phyloP scores from a whole-genome alignment of 1,140 invertebrate species.

The Drosophila truncata region DNA sequence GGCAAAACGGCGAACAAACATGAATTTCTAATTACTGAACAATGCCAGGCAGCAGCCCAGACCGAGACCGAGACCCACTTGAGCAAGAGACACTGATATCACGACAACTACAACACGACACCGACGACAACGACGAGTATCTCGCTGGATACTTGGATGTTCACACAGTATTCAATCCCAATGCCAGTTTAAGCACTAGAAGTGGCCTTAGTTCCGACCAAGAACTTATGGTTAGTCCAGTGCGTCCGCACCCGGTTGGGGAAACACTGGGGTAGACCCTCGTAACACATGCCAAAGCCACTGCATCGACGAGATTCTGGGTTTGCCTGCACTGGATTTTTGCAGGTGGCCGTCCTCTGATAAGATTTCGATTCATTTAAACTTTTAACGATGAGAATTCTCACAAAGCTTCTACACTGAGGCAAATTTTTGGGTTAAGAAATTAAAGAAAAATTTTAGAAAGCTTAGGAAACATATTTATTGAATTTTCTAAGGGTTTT shows the following conservation, averaged over 20 bases:
- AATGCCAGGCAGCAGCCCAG: constrained; percentile 23
- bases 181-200: constrained; percentile 17
- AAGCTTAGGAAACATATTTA: not conserved
- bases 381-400: constrained; percentile 34
- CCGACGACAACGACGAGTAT: constrained; percentile 13
- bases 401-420: constrained; percentile 1
- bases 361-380: constrained; percentile 64
- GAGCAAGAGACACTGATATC: constrained; percentile 2
- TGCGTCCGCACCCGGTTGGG: not conserved
- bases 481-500: not conserved
- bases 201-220: constrained; percentile 16
- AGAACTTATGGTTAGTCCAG: constrained; percentile 10
- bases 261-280: not conserved
- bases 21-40: constrained; percentile 58
- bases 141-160: constrained; percentile 22
- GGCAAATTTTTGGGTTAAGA: not conserved
- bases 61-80: constrained; percentile 8
- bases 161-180: constrained; percentile 4
- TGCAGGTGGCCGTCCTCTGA: constrained; percentile 61
- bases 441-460: not conserved
- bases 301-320: constrained; percentile 14
- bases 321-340: constrained; percentile 65
- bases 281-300: constrained; percentile 9
- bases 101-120: not conserved
- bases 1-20: constrained; percentile 36